phyloP scores from a whole-genome alignment of 2,113 vertebrate genomes.

The Myodes glareolus region DNA sequence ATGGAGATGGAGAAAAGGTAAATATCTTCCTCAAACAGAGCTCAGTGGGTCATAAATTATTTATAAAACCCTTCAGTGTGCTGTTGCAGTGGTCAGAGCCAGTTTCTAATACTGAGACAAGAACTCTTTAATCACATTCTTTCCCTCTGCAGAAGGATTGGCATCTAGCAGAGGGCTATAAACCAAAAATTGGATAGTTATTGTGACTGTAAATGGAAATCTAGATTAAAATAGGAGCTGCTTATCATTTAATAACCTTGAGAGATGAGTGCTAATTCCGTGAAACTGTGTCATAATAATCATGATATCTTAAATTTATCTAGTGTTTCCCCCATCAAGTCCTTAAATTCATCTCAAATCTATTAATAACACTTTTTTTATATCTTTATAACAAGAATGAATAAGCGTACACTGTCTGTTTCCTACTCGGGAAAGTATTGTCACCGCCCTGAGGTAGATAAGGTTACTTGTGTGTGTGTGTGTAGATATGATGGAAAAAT shows the following conservation, averaged over 20 bases:
- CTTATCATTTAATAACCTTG: conserved; percentile 1
- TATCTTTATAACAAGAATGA: not conserved
- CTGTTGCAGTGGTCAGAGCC: conserved; percentile 11
- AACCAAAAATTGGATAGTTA: not conserved
- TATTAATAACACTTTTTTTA: not conserved
- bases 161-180: conserved; percentile 25
- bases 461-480: not conserved
- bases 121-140: conserved; percentile 43
- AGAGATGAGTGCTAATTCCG: not conserved
- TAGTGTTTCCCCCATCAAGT: conserved; percentile 16
- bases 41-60: conserved; percentile 75
- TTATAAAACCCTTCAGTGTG: conserved; percentile 59
- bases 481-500: not conserved
- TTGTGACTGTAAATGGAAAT: not conserved
- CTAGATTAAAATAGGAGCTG: not conserved
- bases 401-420: not conserved
- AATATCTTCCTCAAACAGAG: conserved; percentile 66
- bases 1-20: conserved; percentile 46
- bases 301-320: conserved; percentile 19
- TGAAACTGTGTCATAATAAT: not conserved
- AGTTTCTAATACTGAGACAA: not conserved
- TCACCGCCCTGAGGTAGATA: not conserved
- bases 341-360: not conserved
- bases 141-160: conserved; percentile 10
- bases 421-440: not conserved